Conservation (phyloP, 2,888 invertebrate genomes). For the Sarcophaga carnaria region DNA sequence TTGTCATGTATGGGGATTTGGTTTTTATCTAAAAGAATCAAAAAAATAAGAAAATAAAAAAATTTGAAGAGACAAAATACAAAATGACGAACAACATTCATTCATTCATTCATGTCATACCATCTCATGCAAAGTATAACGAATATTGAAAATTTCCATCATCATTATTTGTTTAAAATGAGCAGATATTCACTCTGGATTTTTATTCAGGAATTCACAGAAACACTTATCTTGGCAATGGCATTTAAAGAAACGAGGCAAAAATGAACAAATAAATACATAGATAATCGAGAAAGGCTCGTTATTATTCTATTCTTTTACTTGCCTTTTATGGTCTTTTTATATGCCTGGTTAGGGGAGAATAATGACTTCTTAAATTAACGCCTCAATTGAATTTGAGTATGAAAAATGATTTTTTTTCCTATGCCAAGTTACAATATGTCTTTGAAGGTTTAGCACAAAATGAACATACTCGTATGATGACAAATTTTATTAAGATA, state of each 20-base stretch:
- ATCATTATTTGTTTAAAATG: conserved; percentile 53
- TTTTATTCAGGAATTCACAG: conserved; percentile 4
- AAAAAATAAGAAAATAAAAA: conserved; percentile 12
- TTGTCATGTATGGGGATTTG: conserved; percentile 65
- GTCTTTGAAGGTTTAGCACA: not conserved
- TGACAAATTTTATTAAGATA: conserved; percentile 41
- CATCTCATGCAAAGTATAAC: conserved; percentile 25
- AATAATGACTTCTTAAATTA: conserved; percentile 44
- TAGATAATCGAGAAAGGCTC: conserved; percentile 22
- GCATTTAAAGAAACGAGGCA: conserved; percentile 3
- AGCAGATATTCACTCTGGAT: conserved; percentile 15
- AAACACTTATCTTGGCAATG: conserved; percentile 10
- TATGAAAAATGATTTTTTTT: conserved; percentile 4
- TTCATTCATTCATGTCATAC: conserved; percentile 1
- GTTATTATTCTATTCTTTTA: not conserved
- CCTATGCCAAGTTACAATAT: too few relatives aligned
- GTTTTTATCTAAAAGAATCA: conserved; percentile 57
- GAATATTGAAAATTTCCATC: conserved; percentile 53
- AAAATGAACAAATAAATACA: conserved; percentile 11
- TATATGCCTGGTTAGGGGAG: not conserved
- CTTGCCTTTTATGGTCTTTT: not conserved
- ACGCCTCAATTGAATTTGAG: conserved; percentile 42
- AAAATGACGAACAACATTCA: conserved; percentile 33
- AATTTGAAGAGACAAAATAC: conserved; percentile 23
- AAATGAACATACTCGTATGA: conserved; percentile 8